Base-by-base conservation (phyloP, 2,797 vertebrate species). In the Eulemur albifrons region DNA sequence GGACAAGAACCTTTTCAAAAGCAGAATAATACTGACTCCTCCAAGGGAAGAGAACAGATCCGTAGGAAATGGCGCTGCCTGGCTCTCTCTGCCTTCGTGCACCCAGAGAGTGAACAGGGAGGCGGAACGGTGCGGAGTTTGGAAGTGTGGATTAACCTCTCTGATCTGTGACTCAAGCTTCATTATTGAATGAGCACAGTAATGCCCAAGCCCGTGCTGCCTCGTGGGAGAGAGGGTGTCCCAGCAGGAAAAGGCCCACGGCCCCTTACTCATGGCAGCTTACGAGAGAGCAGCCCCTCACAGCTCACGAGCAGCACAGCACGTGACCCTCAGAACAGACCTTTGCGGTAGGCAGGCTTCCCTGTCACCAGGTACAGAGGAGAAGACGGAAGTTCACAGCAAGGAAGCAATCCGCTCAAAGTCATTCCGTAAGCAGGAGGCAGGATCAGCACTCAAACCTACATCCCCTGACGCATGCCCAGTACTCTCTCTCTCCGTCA, bases 1-100 rank as follows among this genome's bases (percentile, higher is more conserved):
- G 93, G 70, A 92, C 52, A 89, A 70, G 6, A 43, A 20, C 38
- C 57, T 84, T 86, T 94, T 93, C 52, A 89, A 57, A 88, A 79
- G 73, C 21, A 93, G 87, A 84, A 73, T 17, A 21, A 32, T 30
- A 59, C 21, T 87, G 67, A 65, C 50, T 86, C 40, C 25, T 89
- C 67, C 10, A 23, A 89, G 70, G 17, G 59, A 61, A 87, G n/a
- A 87, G 40, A 88, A 70, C 1, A 57, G 10, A 82, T 57, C n/a
- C 30, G 3, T 11, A 93, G 83, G 79, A 83, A 87, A 59, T 32
- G 30, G 1, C 35, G 7, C 5, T 63, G 38, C 2, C 76, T 87
- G 76, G 77, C 48, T 93, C 80, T 59, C 4, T 63, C 27, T 32
- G 15, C 65, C 21, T 50, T 86, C 6, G 10, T 1, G 9, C 25